Evolutionary conservation across 2,888 invertebrate species (phyloP).

Genomic region (Cephus runcator): DNA sequence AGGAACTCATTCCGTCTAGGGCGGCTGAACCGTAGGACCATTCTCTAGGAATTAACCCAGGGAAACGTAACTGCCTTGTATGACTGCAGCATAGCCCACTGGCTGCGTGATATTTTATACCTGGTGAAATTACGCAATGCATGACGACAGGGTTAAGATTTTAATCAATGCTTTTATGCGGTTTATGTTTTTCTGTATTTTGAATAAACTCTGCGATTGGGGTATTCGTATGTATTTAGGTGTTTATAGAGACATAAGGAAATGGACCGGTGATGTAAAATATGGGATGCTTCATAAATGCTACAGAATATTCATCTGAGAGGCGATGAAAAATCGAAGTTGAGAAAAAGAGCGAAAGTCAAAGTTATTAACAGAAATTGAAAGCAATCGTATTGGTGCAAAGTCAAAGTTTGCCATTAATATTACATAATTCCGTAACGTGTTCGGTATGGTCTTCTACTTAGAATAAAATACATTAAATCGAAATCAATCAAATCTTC

Average conservation of each 20-base stretch:
- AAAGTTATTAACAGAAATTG: not conserved
- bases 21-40: not conserved
- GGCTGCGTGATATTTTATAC: not conserved
- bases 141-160: not conserved
- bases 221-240: not conserved
- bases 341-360: not conserved
- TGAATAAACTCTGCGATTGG: not conserved
- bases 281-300: not conserved
- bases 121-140: not conserved
- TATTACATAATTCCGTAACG: not conserved
- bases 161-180: not conserved
- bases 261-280: not conserved
- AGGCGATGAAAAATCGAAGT: not conserved
- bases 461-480: conserved; percentile 14
- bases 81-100: not conserved
- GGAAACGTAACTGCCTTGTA: not conserved
- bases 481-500: conserved; percentile 29
- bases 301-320: not conserved
- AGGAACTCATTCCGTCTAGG: not conserved
- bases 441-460: not conserved
- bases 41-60: not conserved
- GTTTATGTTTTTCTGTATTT: not conserved
- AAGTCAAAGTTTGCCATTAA: not conserved
- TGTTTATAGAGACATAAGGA: not conserved
- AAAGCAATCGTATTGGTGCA: not conserved